Evolutionary conservation across 2,113 vertebrate species (phyloP), one percentile per base, ranked within the genome.

Genomic region (Trogon melanurus): DNA sequence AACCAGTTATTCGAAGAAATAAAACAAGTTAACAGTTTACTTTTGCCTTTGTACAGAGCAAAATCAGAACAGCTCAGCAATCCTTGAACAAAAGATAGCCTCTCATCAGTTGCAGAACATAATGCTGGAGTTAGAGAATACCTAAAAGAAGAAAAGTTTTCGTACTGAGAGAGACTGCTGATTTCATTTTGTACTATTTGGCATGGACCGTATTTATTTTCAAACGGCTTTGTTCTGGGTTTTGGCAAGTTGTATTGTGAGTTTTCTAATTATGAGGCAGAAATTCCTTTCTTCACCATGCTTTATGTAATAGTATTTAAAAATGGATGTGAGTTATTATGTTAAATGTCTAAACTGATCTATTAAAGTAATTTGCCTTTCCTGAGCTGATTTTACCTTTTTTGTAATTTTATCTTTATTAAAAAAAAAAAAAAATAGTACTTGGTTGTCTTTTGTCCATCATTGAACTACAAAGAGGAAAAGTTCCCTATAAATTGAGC

Each of bases 31-130:
- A 95, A 96, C 66, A 50, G 12, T 64, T 91, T 71, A 30, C 85
- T 64, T 96, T 97, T 87, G 44, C 73, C 73, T 89, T 97, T 98
- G 36, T 81, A 94, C 97, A 99, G 99, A 97, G 97, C 98, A 95
- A 99, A 99, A 97, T 98, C 98, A 45, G 99, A 99, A 96, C 99
- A 98, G 98, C 98, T 98, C 94, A 98, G 94, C 98, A 99, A 98
- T 95, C 97, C 98, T 97, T 99, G 98, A 99, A 94, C 97, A 96
- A 93, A 97, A 79, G 89, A 91, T 82, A 96, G 79, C 91, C 85
- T 97, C 94, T 86, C 93, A 79, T 75, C 96, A 95, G 45, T 85
- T 94, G 96, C 95, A 97, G 92, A 96, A 97, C 96, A 78, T 94
- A 94, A 90, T 96, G 58, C 91, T 93, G 96, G 97, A 97, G 34